Evolutionary conservation across 2,888 invertebrate species (phyloP), one percentile per base, ranked within the genome.

Genomic region (Dromius quadrimaculatus): DNA sequence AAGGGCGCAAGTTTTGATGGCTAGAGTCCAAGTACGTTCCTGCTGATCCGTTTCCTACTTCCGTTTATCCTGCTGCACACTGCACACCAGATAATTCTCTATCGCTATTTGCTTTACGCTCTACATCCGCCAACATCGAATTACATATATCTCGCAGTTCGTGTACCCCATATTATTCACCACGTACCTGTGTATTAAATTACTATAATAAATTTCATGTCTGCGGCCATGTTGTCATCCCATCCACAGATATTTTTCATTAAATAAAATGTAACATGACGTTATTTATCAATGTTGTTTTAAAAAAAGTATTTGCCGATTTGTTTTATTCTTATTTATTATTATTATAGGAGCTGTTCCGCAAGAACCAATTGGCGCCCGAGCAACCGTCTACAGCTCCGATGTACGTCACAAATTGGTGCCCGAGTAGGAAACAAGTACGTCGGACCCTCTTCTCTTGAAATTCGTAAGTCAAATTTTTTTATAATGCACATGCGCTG

Each of bases 91-190:
- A 41, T 41, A 17, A 41, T 41, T 41, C 41, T 13, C 41, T 41
- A 41, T 41, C 41, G 41, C 41, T 41, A 41, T 41, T 41, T 15
- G 13, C 41, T 41, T 41, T 41, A 41, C 41, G 41, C 41, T 41
- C 41, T 15, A 41, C 41, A 41, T 41, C 15, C 11, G 41, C 41
- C 15, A 28, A 41, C 41, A 41, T 13, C 41, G 17, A 13, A 41
- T 41, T 15, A 41, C 28, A 28, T 28, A 3, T 28, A 8, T 1
- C 41, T 36, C 41, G 41, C 15, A 13, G 2, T 15, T 2, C 8
- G 17, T 15, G 41, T 28, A 28, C 28, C 28, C 8, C 28, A 8
- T 28, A 8, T 28, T 3, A 3, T 6, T 4, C 11, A 13, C 36
- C 36, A 36, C n/a, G n/a, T 36, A 11, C 41, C 41, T 41, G 41